Conservation (phyloP, 2,113 vertebrate genomes). For the Macquaria ambigua region DNA sequence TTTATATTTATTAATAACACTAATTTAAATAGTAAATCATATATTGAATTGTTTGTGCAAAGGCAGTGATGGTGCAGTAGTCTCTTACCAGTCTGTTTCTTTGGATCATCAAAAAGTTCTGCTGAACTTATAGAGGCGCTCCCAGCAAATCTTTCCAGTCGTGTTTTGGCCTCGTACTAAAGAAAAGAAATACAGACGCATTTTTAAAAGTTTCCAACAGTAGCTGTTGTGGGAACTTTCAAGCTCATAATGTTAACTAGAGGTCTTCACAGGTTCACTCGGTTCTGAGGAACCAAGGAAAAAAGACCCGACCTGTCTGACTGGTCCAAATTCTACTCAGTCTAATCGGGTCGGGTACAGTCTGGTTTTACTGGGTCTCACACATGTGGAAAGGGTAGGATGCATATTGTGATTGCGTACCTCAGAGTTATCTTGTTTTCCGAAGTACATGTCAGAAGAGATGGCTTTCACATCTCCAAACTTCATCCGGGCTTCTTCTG, state of each 20-base stretch:
- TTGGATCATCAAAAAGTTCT: slow-evolving; percentile 94
- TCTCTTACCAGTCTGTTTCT: slow-evolving; percentile 87
- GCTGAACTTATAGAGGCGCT: slow-evolving; percentile 93
- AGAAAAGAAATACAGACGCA: slow-evolving; percentile 11
- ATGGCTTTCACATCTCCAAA: slow-evolving; percentile 94
- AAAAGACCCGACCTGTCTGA: no score
- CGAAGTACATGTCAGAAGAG: slow-evolving; percentile 98
- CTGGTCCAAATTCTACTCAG: no score
- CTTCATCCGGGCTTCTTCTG: slow-evolving; percentile 92
- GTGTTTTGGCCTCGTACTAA: slow-evolving; percentile 92
- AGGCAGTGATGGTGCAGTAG: not conserved
- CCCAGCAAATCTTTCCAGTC: slow-evolving; percentile 90
- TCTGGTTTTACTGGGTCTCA: no score
- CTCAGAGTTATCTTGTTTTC: slow-evolving; percentile 91
- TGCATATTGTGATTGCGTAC: slow-evolving; percentile 68
- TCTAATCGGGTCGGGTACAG: no score
- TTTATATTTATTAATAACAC: not conserved
- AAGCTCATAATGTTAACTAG: no score
- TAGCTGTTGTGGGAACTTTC: no score
- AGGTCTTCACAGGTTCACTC: no score
- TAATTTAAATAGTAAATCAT: not conserved
- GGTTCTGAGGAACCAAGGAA: no score
- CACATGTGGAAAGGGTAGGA: not conserved
- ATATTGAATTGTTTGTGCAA: not conserved
- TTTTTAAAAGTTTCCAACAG: no score